phyloP scores from a whole-genome alignment of 1,140 invertebrate genomes.

The Drosophila triauraria region DNA sequence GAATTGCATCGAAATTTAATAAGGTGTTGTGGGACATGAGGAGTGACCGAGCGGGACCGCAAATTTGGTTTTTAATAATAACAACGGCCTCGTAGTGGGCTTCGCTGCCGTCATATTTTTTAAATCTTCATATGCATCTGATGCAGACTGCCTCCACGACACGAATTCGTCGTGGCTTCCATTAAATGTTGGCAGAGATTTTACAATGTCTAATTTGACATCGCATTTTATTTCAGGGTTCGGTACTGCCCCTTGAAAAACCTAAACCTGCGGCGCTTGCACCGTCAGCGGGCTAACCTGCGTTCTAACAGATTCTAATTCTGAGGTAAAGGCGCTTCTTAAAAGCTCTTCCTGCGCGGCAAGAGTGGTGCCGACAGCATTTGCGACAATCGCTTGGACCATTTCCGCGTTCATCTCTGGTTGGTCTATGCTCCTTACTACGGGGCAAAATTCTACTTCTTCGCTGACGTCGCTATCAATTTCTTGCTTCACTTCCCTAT shows the following conservation, averaged over 20 bases:
- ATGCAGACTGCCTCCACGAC: conserved; percentile 8
- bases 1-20: no score
- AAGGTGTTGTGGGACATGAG: no score
- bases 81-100: conserved; percentile 16
- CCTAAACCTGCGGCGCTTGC: conserved; percentile 10
- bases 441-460: conserved; percentile 4
- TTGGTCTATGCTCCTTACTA: not conserved
- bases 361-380: conserved; percentile 11
- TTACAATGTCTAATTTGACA: conserved; percentile 20
- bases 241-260: not conserved
- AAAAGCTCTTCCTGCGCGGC: not conserved
- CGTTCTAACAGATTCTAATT: not conserved
- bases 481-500: conserved; percentile 11
- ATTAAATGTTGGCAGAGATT: conserved; percentile 22
- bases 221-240: conserved; percentile 19
- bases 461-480: conserved; percentile 11
- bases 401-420: conserved; percentile 9
- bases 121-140: conserved; percentile 17
- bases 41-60: no score
- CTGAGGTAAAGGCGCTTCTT: not conserved
- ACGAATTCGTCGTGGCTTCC: conserved; percentile 11
- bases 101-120: conserved; percentile 7
- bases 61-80: conserved; percentile 4
- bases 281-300: conserved; percentile 9
- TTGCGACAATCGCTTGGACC: conserved; percentile 16